Evolutionary conservation across 2,888 invertebrate species (phyloP).

Genomic region (Baccha elongata): DNA sequence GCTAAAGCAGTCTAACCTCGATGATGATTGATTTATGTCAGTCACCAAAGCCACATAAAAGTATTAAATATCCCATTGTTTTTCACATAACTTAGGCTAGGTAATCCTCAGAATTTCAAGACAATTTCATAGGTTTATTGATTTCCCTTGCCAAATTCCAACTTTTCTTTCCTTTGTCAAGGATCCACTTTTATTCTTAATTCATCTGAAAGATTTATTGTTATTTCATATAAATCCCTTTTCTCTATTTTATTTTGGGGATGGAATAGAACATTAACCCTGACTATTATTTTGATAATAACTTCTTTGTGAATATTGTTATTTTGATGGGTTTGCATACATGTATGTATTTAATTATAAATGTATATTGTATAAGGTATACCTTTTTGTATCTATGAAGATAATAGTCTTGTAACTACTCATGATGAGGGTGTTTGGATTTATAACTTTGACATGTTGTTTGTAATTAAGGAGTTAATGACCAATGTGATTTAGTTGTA

Average conservation of each 20-base stretch:
- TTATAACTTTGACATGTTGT: neutral
- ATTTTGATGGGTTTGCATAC: neutral
- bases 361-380: neutral
- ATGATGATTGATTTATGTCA: neutral
- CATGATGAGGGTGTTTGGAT: neutral
- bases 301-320: slow-evolving; percentile 13
- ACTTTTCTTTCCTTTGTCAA: too few species aligned
- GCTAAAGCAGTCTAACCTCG: neutral
- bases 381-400: neutral
- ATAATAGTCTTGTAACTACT: neutral
- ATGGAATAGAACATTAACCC: neutral
- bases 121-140: neutral
- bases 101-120: neutral
- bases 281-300: neutral
- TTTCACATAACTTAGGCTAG: neutral
- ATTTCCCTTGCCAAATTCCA: neutral
- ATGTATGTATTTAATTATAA: neutral
- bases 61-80: neutral
- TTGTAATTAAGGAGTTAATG: slow-evolving; percentile 12
- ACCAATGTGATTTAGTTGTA: neutral
- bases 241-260: neutral
- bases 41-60: neutral
- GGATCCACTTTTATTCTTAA: neutral
- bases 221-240: neutral
- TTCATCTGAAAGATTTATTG: neutral